Evolutionary conservation across 2,113 vertebrate genomes (phyloP), one percentile per base, ranked within the genome.

Genomic region (Aptenodytes forsteri): DNA sequence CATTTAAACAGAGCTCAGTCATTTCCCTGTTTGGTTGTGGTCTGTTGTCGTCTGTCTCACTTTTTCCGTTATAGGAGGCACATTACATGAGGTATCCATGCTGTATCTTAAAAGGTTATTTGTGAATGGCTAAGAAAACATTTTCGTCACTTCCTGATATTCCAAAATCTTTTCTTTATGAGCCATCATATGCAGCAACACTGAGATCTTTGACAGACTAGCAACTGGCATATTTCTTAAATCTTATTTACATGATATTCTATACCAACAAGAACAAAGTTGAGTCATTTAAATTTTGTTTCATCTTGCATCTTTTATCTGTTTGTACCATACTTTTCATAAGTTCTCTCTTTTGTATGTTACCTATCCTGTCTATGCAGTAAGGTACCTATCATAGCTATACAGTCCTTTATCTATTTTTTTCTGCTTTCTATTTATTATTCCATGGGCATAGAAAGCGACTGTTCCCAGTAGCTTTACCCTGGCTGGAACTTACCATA

Each of bases 401-500:
- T 58, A 42, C 5, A 64, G 40, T 58, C 14, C 21, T 65, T 49
- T 58, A 26, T 4, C 4, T 89, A 9, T 67, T 86, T 50, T 73
- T 22, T 67, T 77, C 71, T 85, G 34, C 29, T 92, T 92, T 84
- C 47, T 77, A 8, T 81, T 91, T 78, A 47, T 70, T 73, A 65
- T 75, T 94, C 32, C 50, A 20, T 46, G 56, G 64, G 14, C 10
- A 62, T 7, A 40, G 52, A 96, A 88, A 16, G 15, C 2, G 5
- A 56, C 52, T 56, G 44, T 71, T 81, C 25, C 38, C 52, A 83
- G 55, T 50, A 77, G 26, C 66, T 92, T 76, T 87, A 61, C 26
- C 34, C 88, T 89, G 72, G 40, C 66, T 83, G 87, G 89, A 96
- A 98, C 99, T 98, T 98, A 99, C 99, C 99, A 94, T 99, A 99